Percentiles rank a stretch among this genome's conserved stretches.
Evolutionary conservation across 1,140 invertebrate species (phyloP).

Genomic region (Ctenoplectra terminalis): DNA sequence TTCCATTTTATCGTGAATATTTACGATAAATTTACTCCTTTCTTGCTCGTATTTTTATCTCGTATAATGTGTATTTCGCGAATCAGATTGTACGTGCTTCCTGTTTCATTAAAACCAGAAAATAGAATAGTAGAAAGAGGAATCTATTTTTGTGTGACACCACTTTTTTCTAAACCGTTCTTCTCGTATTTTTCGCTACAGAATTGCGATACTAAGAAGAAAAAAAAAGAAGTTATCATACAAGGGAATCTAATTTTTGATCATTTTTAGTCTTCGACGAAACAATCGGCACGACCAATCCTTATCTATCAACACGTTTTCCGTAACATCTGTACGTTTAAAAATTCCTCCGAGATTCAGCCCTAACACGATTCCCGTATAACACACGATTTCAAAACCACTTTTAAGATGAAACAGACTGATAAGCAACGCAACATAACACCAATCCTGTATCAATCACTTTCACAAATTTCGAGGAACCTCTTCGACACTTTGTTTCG

Average conservation of each 20-base stretch:
- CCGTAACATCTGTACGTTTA: too few species aligned
- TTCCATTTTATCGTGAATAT: constrained; percentile 19
- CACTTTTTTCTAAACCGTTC: not conserved
- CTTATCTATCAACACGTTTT: too few species aligned
- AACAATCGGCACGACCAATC: not conserved
- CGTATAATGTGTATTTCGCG: not conserved
- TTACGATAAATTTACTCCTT: not conserved
- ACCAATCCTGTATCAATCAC: not conserved
- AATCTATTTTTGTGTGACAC: not conserved
- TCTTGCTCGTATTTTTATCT: not conserved
- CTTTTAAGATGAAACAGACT: not conserved
- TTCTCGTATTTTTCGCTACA: not conserved
- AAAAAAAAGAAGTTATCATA: not conserved
- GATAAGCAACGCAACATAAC: too few species aligned
- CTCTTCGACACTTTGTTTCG: constrained; percentile 14
- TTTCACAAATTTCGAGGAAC: not conserved
- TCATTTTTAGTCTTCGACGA: not conserved
- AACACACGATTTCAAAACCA: not conserved
- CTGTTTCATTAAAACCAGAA: not conserved
- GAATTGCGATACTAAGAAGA: not conserved
- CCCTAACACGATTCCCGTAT: too few species aligned
- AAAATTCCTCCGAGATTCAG: not conserved
- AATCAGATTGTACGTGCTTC: too few species aligned
- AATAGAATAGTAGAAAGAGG: not conserved
- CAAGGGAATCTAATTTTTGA: not conserved